phyloP scores from a whole-genome alignment of 2,797 vertebrate species.

The Alexandromys oeconomus region DNA sequence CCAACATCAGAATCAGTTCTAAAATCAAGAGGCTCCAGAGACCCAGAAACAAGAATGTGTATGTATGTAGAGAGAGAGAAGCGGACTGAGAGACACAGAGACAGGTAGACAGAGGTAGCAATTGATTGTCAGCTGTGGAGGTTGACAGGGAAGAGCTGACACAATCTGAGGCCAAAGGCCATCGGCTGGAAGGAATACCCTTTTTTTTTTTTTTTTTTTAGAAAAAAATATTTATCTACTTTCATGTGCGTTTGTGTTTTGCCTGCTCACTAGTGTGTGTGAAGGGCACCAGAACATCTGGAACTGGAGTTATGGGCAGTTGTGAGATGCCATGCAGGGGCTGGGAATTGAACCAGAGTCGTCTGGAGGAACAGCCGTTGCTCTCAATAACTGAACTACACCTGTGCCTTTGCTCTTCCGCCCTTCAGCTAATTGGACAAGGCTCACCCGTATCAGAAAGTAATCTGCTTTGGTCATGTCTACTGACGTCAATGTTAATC shows the following conservation, averaged over 20 bases:
- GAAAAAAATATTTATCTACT: not conserved
- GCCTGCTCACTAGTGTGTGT: no score
- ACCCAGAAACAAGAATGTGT: not conserved
- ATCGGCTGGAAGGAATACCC: not conserved
- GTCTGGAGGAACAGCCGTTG: not conserved
- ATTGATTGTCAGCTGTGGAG: not conserved
- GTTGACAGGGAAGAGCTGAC: not conserved
- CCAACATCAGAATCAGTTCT: not conserved
- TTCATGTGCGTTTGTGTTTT: not conserved
- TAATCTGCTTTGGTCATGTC: not conserved
- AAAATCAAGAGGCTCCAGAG: not conserved
- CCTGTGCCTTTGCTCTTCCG: not conserved
- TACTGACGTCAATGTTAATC: not conserved
- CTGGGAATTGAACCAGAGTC: not conserved
- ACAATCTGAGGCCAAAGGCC: not conserved
- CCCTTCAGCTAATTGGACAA: constrained; percentile 1
- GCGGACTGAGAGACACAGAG: not conserved
- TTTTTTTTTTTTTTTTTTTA: not conserved
- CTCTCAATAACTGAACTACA: not conserved
- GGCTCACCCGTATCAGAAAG: not conserved
- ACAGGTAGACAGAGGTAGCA: not conserved
- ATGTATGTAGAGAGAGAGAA: not conserved
- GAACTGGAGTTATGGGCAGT: not conserved
- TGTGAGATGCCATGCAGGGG: not conserved
- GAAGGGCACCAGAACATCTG: not conserved